These are phyloP conservation scores for Cyprinus carpio DNA, from an alignment of 2,113 vertebrate genomes.

Conservation along the genomic window DNA sequence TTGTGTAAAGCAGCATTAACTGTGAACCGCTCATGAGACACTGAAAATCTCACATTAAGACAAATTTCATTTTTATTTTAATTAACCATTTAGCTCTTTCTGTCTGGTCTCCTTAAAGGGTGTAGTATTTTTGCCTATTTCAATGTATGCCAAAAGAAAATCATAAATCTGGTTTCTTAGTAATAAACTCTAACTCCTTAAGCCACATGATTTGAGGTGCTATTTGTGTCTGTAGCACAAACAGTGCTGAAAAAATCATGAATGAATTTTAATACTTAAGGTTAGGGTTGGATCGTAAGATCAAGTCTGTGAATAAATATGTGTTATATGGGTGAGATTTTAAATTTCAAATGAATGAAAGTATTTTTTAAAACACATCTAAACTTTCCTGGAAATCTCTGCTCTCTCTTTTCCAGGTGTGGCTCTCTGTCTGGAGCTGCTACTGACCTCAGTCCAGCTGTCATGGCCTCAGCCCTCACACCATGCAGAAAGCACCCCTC, in stretches of 20 bases:
- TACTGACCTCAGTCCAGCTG: slow-evolving; percentile 28
- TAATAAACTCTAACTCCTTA: not conserved
- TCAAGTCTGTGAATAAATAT: not conserved
- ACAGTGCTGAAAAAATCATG: not conserved
- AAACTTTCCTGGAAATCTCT: not conserved
- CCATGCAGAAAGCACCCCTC: slow-evolving; percentile 55
- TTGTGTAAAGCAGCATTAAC: not conserved
- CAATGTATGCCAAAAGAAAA: not conserved
- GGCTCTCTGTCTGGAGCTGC: slow-evolving; percentile 17
- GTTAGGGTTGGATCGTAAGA: not conserved
- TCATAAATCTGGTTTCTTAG: not conserved
- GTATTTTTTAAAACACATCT: not conserved
- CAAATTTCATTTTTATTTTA: not conserved
- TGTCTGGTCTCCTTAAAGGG: not conserved
- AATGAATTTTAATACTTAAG: not conserved
- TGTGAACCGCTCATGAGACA: not conserved
- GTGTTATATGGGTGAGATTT: not conserved
- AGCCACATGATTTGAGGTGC: not conserved
- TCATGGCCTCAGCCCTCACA: slow-evolving; percentile 51
- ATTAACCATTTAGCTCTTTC: not conserved
- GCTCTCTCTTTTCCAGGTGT: slow-evolving; percentile 38
- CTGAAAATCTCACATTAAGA: not conserved
- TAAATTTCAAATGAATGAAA: not conserved
- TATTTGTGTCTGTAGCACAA: not conserved
- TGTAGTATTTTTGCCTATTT: not conserved